Evolutionary conservation across 2,797 vertebrate species (phyloP), one percentile per base, ranked within the genome.

Genomic region (Melanogrammus aeglefinus): DNA sequence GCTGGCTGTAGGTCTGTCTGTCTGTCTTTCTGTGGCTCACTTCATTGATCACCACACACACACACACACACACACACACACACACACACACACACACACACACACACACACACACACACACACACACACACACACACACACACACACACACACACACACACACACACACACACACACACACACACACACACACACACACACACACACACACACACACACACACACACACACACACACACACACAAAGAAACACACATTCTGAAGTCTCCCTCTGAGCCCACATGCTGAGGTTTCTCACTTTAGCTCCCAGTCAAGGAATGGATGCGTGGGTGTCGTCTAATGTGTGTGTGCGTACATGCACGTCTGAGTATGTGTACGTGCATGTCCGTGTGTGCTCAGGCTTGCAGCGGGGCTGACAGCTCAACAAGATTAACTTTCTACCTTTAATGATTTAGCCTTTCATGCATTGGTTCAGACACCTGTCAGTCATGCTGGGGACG

Each of bases 361-460:
- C 51, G 78, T 21, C 35, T 57, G 57, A 3, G 31, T 77, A 33
- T 74, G 76, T 74, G 80, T 69, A 38, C 44, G 69, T 66, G 39
- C 70, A 35, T 24, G 13, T 27, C 18, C 14, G 6, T 31, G 39
- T 13, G 69, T 47, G 31, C 9, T n/a, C 69, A 72, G 38, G 73
- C 21, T 33, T 72, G 47, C 39, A 78, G 66, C 63, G 16, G 78
- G 76, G 9, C 77, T 75, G 84, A 83, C 80, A 70, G 79, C 78
- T 14, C 73, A 57, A 57, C 78, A 24, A 31, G 76, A 75, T 86
- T 79, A 74, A 73, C 82, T 76, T 78, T 35, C 76, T 75, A 74
- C 77, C 69, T 78, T 75, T 77, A 79, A 85, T 80, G 83, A 71
- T 79, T 85, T 24, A 71, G 29, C 39, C 80, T 79, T 77, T 73